These are phyloP conservation scores for Rotaria socialis DNA, from an alignment of 2,888 invertebrate species.

Conservation along the genomic window DNA sequence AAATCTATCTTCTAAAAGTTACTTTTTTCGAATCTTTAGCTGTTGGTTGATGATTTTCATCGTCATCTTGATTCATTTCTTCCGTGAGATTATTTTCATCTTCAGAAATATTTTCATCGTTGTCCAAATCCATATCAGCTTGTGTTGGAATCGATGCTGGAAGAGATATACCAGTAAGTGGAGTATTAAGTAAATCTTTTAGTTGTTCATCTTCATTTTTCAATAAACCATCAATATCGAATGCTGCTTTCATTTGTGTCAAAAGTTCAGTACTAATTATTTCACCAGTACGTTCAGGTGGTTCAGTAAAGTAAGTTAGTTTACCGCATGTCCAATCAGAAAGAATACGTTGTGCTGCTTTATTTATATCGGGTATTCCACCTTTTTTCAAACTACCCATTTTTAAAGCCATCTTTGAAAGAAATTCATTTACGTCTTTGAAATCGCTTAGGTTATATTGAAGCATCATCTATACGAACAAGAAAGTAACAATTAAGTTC, in stretches of 20 bases:
- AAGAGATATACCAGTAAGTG: neutral
- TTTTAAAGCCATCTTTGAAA: slow-evolving; percentile 71
- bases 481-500: slow-evolving; percentile 49
- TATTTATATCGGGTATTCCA: slow-evolving; percentile 77
- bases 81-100: slow-evolving; percentile 27
- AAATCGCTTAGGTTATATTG: slow-evolving; percentile 41
- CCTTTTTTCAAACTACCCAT: slow-evolving; percentile 84
- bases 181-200: slow-evolving; percentile 34
- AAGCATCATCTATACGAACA: slow-evolving; percentile 49
- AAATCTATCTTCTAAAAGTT: neutral
- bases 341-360: slow-evolving; percentile 79
- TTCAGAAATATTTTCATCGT: slow-evolving; percentile 19
- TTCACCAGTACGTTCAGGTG: slow-evolving; percentile 68
- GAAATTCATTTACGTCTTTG: slow-evolving; percentile 63
- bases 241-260: slow-evolving; percentile 50
- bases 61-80: slow-evolving; percentile 21
- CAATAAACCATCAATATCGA: slow-evolving; percentile 60
- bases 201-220: slow-evolving; percentile 54
- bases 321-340: slow-evolving; percentile 82
- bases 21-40: neutral
- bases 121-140: slow-evolving; percentile 14
- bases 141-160: neutral
- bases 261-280: slow-evolving; percentile 40
- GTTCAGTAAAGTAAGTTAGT: slow-evolving; percentile 78
- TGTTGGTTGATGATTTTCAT: neutral